Conservation (phyloP, 2,797 vertebrate genomes). For the Lycodopsis pacificus region DNA sequence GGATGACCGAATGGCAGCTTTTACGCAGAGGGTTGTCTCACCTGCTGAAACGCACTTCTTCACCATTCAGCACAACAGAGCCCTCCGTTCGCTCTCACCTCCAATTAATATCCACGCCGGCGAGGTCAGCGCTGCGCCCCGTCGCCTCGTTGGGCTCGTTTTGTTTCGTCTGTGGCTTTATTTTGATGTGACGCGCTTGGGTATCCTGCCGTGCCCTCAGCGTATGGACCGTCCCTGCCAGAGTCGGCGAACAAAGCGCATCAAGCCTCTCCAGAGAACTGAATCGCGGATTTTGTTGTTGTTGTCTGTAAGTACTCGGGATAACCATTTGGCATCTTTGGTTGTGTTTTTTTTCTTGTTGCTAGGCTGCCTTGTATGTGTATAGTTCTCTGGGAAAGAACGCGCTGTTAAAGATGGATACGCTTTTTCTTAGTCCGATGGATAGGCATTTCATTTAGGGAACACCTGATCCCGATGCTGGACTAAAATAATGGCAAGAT, state of each 20-base stretch:
- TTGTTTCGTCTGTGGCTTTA: slow-evolving; percentile 32
- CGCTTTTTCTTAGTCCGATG: slow-evolving; percentile 54
- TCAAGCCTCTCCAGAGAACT: slow-evolving; percentile 69
- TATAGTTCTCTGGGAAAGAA: slow-evolving; percentile 45
- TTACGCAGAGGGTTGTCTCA: slow-evolving; percentile 86
- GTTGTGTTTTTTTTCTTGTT: slow-evolving; percentile 1
- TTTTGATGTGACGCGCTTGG: slow-evolving; percentile 56
- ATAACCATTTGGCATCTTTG: slow-evolving; percentile 46
- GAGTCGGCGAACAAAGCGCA: slow-evolving; percentile 74
- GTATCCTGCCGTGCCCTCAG: slow-evolving; percentile 39
- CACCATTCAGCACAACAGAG: slow-evolving; percentile 71
- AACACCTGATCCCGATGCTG: slow-evolving; percentile 52
- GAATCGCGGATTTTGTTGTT: slow-evolving; percentile 64
- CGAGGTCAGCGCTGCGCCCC: slow-evolving; percentile 67
- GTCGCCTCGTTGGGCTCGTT: slow-evolving; percentile 45
- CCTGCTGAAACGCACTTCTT: slow-evolving; percentile 84
- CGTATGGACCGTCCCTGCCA: slow-evolving; percentile 52
- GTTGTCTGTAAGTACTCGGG: slow-evolving; percentile 67
- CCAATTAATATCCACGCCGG: slow-evolving; percentile 77
- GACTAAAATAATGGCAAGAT: slow-evolving; percentile 77
- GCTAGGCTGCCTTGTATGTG: slow-evolving; percentile 23
- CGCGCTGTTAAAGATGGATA: slow-evolving; percentile 66
- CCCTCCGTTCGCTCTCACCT: slow-evolving; percentile 58
- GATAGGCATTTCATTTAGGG: slow-evolving; percentile 71
- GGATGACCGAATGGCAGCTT: slow-evolving; percentile 81